phyloP scores from a whole-genome alignment of 2,113 vertebrate species.

The Chunga burmeisteri region DNA sequence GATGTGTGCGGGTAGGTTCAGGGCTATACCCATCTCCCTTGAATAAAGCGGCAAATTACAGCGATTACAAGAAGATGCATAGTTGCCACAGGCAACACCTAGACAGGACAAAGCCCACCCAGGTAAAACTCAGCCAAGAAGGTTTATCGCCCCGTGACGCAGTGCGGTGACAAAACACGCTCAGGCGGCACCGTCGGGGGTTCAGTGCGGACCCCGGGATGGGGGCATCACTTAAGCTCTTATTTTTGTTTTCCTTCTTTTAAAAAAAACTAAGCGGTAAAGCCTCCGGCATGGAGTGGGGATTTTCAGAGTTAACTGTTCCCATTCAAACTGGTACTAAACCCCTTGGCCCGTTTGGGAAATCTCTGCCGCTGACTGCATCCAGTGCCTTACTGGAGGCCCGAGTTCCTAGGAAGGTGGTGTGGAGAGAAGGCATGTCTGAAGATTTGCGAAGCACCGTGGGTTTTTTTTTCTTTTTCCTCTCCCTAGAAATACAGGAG shows the following conservation, averaged over 20 bases:
- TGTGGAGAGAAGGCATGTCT: not conserved
- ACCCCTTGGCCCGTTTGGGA: not conserved
- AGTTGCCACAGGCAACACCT: not conserved
- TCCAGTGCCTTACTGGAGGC: not conserved
- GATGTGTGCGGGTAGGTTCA: not conserved
- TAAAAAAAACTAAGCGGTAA: not conserved
- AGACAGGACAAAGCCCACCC: not conserved
- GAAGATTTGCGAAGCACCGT: not conserved
- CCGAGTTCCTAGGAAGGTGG: not conserved
- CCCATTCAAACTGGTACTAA: not conserved
- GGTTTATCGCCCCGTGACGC: not conserved
- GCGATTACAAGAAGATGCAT: not conserved
- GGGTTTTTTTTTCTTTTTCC: not conserved
- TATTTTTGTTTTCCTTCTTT: not conserved
- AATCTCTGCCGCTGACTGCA: not conserved
- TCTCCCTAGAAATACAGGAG: not conserved
- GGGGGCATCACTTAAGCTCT: not conserved
- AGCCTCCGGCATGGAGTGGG: not conserved
- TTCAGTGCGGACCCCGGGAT: rapidly evolving
- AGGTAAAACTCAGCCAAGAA: not conserved
- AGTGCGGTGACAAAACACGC: not conserved
- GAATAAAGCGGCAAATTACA: not conserved
- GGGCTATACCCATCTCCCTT: not conserved
- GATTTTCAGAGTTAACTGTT: not conserved
- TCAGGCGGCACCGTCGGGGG: not conserved